phyloP scores from a whole-genome alignment of 2,888 invertebrate genomes.

The Ochropacha duplaris region DNA sequence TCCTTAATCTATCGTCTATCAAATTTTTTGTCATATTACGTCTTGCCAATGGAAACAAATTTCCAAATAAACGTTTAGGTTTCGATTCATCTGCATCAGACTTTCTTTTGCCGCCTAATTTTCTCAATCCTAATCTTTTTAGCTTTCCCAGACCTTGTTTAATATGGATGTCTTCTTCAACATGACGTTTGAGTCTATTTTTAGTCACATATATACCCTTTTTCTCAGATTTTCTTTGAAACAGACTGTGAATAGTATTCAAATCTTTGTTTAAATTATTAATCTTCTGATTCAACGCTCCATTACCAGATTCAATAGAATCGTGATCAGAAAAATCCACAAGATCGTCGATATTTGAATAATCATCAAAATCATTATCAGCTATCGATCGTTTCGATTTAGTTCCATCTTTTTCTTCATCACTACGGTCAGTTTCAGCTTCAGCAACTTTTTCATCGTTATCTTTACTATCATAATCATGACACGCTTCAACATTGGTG shows the following conservation, averaged over 20 bases:
- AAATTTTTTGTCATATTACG: conserved; percentile 17
- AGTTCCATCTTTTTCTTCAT: conserved; percentile 18
- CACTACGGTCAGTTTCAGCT: conserved; percentile 23
- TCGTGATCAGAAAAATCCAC: conserved; percentile 32
- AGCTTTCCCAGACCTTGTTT: conserved; percentile 22
- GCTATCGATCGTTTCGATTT: conserved; percentile 46
- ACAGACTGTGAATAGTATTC: conserved; percentile 37
- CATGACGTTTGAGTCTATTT: conserved; percentile 43
- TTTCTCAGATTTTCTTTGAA: conserved; percentile 22
- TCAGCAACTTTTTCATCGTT: conserved; percentile 31
- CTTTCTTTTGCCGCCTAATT: conserved; percentile 19
- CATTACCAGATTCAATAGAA: conserved; percentile 22
- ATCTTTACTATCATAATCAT: conserved; percentile 31
- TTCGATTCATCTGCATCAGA: conserved; percentile 25
- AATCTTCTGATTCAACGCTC: conserved; percentile 40
- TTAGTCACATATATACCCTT: background rate
- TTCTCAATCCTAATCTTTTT: conserved; percentile 25
- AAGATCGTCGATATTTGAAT: conserved; percentile 23
- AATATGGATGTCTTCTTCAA: conserved; percentile 17
- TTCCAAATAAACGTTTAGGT: conserved; percentile 32
- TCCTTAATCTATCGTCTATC: conserved; percentile 8
- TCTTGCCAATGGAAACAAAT: conserved; percentile 30
- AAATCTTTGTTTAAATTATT: conserved; percentile 51
- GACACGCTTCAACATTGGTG: conserved; percentile 84
- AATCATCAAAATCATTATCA: conserved; percentile 32